Evolutionary conservation across 2,797 vertebrate genomes (phyloP), one percentile per base, ranked within the genome.

Genomic region (Crossoptilon crossoptilon): DNA sequence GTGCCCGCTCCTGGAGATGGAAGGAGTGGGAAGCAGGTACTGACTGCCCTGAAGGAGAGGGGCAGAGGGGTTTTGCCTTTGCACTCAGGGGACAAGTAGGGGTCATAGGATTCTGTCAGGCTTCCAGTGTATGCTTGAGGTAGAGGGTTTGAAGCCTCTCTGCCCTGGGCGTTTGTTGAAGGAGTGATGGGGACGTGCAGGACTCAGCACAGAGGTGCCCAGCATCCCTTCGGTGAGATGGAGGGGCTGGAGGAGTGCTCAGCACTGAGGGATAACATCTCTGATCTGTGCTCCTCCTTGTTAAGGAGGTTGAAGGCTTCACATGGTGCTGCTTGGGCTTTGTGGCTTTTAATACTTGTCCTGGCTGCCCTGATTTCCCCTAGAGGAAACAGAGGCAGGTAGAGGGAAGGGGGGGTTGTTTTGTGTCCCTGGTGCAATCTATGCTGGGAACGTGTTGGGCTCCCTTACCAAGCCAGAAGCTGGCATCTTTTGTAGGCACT

Each of bases 21-120:
- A 27, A 63, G 60, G 89, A 74, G 78, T 89, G 93, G 56, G 86
- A 95, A 44, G 73, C 58, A 72, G 59, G 55, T 31, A 24, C 66
- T 74, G 84, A 48, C 41, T 87, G 72, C 56, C 73, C 68, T 22
- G 14, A 26, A 73, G 51, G 35, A 82, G 56, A 78, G 46, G 67
- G 64, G 41, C 41, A 1, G 8, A 17, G 21, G 5, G 19, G 5
- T 63, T 7, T 75, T 75, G 62, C 64, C 16, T 46, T 41, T 64
- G 35, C 63, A 49, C 88, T 90, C 7, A 1, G 46, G 62, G 64
- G 49, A 68, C 41, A n/a, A 74, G 73, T 37, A n/a, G 62, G 44
- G 69, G 59, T 49, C 43, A 46, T 0, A 16, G 46, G 46, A 26
- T 89, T 41, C 29, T 91, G 60, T 43, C 3, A 8, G 70, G 21